Evolutionary conservation across 2,113 vertebrate species (phyloP), one percentile per base, ranked within the genome.

Genomic region (Balaeniceps rex): DNA sequence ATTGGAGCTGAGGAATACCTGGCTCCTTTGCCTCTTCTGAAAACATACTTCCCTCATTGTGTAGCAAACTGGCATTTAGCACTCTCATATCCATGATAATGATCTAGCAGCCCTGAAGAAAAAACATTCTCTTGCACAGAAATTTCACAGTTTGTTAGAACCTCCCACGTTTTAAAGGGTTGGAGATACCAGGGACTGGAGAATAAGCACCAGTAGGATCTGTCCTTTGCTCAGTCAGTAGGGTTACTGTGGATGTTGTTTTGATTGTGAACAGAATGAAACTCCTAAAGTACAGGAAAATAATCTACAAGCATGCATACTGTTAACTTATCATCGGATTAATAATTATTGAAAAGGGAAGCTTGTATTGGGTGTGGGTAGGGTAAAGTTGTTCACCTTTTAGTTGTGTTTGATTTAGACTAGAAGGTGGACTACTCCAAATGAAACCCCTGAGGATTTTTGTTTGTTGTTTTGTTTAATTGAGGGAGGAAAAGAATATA

Each of bases 171-270:
- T 81, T 49, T 13, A 16, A 44, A 80, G 12, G 10, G 3, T 3
- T 29, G 3, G 13, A 15, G 12, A 1, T 15, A 16, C 8, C 0
- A 4, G 11, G 19, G 42, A 17, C 42, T 42, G 26, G 19, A 55
- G 17, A 75, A 14, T 19, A 36, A 71, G 47, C 22, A 10, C 10
- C 0, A 0, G n/a, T 31, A 52, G 36, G 36, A 38, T 16, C 19
- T 49, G 36, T 44, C 17, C 42, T 76, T 54, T 46, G 51, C 55
- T 87, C 15, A 6, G 11, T 36, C 38, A 54, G 5, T 26, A 21
- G 61, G 7, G 46, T 71, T 75, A 16, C 28, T 26, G 17, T 19
- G 12, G 22, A 10, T 52, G 19, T 31, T 54, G 19, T 46, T 82
- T 66, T 33, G 11, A 1, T 4, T 60, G 19, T 38, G 34, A 81